Evolutionary conservation across 2,113 vertebrate species (phyloP), one percentile per base, ranked within the genome.

Genomic region (Paramormyrops kingsleyae): DNA sequence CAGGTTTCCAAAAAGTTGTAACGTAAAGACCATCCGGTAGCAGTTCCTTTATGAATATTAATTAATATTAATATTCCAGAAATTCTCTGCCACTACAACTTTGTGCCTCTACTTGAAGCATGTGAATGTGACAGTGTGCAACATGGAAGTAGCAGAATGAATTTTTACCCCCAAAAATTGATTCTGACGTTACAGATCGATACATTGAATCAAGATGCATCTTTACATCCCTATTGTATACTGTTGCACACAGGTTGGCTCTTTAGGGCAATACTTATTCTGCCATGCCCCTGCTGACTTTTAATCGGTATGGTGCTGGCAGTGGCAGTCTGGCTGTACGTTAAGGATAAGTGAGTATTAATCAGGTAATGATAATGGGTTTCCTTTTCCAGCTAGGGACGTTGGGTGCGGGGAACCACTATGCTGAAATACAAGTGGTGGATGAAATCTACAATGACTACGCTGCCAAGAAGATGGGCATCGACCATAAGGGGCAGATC

Each of bases 361-460:
- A n/a, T 70, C 27, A 15, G 27, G n/a, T 85, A 85, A 46, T 87
- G 47, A 9, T 19, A 35, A 31, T 62, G 56, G 19, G 49, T 13
- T 80, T 39, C 88, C 12, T 90, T 49, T 52, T 85, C 2, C 50
- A 99, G 99, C 92, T 99, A 80, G 99, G 99, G 1, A 99, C 99
- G 1, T 94, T 99, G 90, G 99, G 99, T 91, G 99, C 99, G 0
- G 99, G 99, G 87, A 99, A 99, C 92, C 99, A 99, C 92, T 99
- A 99, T 1, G 97, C 97, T 0, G 99, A 99, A 95, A 99, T 99
- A 93, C 99, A 99, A 93, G 98, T 99, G 70, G 99, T 99, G 89
- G 99, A 99, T 84, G 98, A 99, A 90, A 99, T 99, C 94, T 99
- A 97, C 92, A 97, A 99, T 0, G 97, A 99, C 17, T 99, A 99